Conservation (phyloP, 2,113 vertebrate species). For the Platycercus adscitus region DNA sequence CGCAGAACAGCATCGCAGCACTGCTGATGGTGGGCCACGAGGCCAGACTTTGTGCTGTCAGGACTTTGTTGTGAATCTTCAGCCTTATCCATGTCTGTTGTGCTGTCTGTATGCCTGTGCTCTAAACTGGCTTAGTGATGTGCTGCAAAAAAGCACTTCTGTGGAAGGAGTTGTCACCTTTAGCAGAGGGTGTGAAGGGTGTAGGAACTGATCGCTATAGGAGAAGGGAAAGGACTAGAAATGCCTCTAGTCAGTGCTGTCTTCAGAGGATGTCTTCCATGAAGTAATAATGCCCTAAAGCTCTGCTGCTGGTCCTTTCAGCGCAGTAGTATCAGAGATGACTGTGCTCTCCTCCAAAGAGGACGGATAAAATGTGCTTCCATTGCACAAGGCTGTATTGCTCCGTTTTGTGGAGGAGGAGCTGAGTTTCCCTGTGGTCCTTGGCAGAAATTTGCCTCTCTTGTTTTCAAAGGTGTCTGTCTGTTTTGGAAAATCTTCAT, state of each 20-base stretch:
- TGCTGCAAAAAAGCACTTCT: background rate
- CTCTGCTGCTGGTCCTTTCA: background rate
- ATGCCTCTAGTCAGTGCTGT: background rate
- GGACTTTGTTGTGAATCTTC: background rate
- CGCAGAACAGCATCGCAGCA: background rate
- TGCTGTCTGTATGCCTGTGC: background rate
- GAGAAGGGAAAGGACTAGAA: background rate
- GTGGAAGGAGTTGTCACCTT: background rate
- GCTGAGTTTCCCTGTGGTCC: background rate
- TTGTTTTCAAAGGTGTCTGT: background rate
- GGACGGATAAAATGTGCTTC: background rate
- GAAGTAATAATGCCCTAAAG: background rate
- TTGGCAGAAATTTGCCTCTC: background rate
- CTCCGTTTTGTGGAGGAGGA: background rate
- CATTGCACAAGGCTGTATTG: background rate
- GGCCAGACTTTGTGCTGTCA: background rate
- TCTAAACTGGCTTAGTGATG: background rate
- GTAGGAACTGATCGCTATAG: background rate
- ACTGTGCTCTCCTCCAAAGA: background rate
- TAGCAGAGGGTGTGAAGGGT: background rate
- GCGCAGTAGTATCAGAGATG: background rate
- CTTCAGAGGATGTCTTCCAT: background rate
- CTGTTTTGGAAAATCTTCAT: background rate
- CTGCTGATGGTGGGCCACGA: background rate
- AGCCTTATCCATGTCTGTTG: background rate